Evolutionary conservation across 2,888 invertebrate species (phyloP).

Genomic region (Cheilosia scutellata): DNA sequence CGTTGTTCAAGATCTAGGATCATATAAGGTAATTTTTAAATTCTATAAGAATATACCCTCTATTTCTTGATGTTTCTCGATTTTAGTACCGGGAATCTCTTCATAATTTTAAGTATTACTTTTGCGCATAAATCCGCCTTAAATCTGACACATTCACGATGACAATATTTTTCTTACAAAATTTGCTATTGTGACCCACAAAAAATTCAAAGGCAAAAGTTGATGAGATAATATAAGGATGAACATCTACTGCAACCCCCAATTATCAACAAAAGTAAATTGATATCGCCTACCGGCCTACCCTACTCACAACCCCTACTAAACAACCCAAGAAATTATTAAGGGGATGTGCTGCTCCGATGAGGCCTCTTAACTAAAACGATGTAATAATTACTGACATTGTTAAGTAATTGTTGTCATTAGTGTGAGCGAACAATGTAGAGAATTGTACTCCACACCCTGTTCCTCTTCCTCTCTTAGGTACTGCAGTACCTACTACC

Average conservation of each 20-base stretch:
- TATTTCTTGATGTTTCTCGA: too few species aligned
- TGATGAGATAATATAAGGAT: too few species aligned
- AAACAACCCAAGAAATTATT: background rate
- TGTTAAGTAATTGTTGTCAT: conserved; percentile 66
- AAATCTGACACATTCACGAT: too few species aligned
- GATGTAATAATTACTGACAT: conserved; percentile 61
- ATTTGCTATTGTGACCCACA: too few species aligned
- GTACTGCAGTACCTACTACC: background rate
- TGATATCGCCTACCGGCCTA: conserved; percentile 6
- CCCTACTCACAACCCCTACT: background rate
- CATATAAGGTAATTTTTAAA: conserved; percentile 86
- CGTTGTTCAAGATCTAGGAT: conserved; percentile 88
- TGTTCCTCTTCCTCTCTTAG: conserved; percentile 14
- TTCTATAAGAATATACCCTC: background rate
- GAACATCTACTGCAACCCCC: too few species aligned
- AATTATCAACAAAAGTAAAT: background rate
- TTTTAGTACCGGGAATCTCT: too few species aligned
- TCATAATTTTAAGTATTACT: too few species aligned
- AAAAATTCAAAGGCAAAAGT: too few species aligned
- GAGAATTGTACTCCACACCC: conserved; percentile 16
- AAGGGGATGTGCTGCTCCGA: conserved; percentile 20
- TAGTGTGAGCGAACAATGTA: conserved; percentile 49
- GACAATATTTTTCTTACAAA: too few species aligned
- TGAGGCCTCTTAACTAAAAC: conserved; percentile 52
- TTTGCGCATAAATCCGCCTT: too few species aligned